Conservation (phyloP, 2,113 vertebrate genomes). For the Neogale vison region DNA sequence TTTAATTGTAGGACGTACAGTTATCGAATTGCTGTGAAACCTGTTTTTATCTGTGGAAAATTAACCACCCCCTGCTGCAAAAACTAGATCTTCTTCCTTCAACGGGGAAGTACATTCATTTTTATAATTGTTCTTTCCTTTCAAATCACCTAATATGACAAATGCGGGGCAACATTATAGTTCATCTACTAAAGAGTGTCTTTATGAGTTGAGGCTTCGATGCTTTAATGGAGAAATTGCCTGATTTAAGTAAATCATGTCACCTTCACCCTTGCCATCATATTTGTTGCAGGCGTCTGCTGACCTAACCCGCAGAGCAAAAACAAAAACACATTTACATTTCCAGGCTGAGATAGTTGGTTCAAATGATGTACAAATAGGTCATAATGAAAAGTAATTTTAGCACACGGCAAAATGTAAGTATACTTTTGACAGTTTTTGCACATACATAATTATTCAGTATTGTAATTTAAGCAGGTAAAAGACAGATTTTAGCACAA, state of each 20-base stretch:
- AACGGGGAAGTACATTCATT: constrained; percentile 77
- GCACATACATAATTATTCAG: constrained; percentile 72
- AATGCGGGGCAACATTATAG: constrained; percentile 69
- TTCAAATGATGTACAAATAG: constrained; percentile 75
- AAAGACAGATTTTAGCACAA: constrained; percentile 47
- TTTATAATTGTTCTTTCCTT: constrained; percentile 82
- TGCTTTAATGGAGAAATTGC: constrained; percentile 80
- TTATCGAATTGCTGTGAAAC: constrained; percentile 55
- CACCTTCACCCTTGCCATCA: constrained; percentile 78
- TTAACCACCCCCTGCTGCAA: constrained; percentile 78
- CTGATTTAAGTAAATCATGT: constrained; percentile 81
- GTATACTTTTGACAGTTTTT: constrained; percentile 73
- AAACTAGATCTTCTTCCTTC: constrained; percentile 61
- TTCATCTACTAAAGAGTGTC: constrained; percentile 78
- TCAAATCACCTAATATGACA: constrained; percentile 80
- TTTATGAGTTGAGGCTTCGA: constrained; percentile 77
- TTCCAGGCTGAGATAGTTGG: constrained; percentile 75
- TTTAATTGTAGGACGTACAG: constrained; percentile 72
- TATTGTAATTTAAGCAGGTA: constrained; percentile 70
- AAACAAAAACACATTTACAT: constrained; percentile 81
- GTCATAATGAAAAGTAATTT: constrained; percentile 78
- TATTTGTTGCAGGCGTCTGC: constrained; percentile 79
- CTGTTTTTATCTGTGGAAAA: constrained; percentile 74
- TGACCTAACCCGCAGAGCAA: constrained; percentile 78
- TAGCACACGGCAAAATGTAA: constrained; percentile 65